Evolutionary conservation across 2,888 invertebrate genomes (phyloP), one percentile per base, ranked within the genome.

Genomic region (Drosophila multiciliata): DNA sequence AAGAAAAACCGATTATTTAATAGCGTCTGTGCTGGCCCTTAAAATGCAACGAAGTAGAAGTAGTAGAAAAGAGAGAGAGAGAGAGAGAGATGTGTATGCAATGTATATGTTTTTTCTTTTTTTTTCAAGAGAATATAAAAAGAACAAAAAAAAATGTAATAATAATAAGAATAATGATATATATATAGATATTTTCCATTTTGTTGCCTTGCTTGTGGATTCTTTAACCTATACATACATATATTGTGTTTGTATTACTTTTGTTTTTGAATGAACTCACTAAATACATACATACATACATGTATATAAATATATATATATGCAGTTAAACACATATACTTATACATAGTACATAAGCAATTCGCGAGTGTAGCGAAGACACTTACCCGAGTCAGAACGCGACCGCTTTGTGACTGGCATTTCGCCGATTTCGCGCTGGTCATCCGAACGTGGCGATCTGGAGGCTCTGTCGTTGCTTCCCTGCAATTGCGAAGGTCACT

Each of bases 1-100:
- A 91, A 92, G 89, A 90, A 91, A 91, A 92, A 92, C 91, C 92
- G 91, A 91, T 91, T 91, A 91, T 92, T 92, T 92, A 92, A 92
- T 92, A 90, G 91, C 89, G 91, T 87, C 87, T 87, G 82, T 87
- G 84, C 87, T 89, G 87, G 83, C 87, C 87, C 80, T 87, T 72
- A 72, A 81, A 87, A 87, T 84, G 87, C 87, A 87, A 87, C 87
- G 83, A 70, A 87, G 80, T 81, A 83, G 77, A 77, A 82, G 80
- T 83, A 71, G 71, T 57, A 66, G 67, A 67, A 64, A 76, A 80
- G 63, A 80, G 65, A 82, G 67, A 77, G 68, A 77, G 69, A 74
- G 72, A 75, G 67, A 77, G 74, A 78, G 74, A 77, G 73, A 84
- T 87, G 87, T 83, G 86, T 85, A 78, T 78, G 78, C 78, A 78